A percentile compares a stretch with the other conserved stretches of the same genome.
Evolutionary conservation across 2,113 vertebrate species (phyloP).

Genomic region (Myanophis thanlyinensis): DNA sequence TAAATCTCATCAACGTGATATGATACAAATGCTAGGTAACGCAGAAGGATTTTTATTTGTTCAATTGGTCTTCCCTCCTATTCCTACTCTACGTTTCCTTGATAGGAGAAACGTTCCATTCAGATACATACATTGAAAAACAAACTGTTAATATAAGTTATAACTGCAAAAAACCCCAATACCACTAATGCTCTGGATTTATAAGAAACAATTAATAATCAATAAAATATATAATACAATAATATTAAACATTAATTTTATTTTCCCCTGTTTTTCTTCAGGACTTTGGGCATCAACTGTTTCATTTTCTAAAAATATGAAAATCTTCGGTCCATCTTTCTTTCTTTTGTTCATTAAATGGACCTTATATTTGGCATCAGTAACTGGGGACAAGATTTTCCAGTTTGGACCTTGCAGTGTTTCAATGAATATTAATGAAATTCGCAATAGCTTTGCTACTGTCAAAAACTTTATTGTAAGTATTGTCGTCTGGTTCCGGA

Average conservation of each 20-base stretch:
- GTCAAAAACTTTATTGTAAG: conserved; percentile 70
- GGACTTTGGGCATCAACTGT: not conserved
- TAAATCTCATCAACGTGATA: not conserved
- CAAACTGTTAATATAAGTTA: not conserved
- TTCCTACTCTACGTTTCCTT: not conserved
- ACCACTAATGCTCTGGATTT: not conserved
- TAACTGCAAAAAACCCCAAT: not conserved
- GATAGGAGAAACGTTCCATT: not conserved
- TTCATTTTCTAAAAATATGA: conserved; percentile 50
- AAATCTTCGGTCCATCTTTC: conserved; percentile 29
- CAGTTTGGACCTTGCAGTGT: conserved; percentile 54
- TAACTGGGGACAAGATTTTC: conserved; percentile 37
- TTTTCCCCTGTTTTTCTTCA: not conserved
- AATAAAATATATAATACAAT: not conserved
- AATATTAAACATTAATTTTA: not conserved
- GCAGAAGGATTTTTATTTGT: not conserved
- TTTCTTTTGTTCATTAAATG: conserved; percentile 28
- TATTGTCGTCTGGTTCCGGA: not conserved
- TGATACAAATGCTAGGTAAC: not conserved
- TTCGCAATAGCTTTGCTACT: conserved; percentile 59
- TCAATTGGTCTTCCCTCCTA: not conserved
- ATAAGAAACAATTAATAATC: not conserved
- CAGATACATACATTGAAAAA: not conserved
- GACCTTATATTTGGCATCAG: not conserved
- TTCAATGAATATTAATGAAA: conserved; percentile 43